A percentile compares a stretch with the other conserved stretches of the same genome.
These are phyloP conservation scores for Thalassaphorura encarpata DNA, from an alignment of 1,140 invertebrate genomes.

Conservation along the genomic window DNA sequence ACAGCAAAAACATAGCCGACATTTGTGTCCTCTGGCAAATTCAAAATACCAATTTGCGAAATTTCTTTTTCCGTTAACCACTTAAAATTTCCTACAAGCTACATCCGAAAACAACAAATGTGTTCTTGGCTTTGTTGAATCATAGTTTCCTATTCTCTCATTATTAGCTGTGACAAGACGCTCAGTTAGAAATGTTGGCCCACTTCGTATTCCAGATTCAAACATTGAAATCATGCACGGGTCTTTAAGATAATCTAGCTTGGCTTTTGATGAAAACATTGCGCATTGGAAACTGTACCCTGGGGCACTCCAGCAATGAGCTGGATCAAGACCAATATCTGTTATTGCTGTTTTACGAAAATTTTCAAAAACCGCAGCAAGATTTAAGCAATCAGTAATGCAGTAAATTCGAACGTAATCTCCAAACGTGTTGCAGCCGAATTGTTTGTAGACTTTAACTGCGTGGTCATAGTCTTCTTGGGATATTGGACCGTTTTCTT, in stretches of 20 bases:
- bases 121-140: no score
- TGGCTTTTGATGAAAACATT: not conserved
- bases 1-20: no score
- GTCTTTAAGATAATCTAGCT: conserved; percentile 42
- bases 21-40: no score
- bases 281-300: not conserved
- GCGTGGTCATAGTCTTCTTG: conserved; percentile 14
- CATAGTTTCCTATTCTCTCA: no score
- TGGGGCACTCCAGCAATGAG: not conserved
- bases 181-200: no score
- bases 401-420: conserved; percentile 33
- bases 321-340: conserved; percentile 33
- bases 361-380: conserved; percentile 33
- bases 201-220: conserved; percentile 33
- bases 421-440: conserved; percentile 20
- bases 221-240: conserved; percentile 39
- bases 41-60: no score
- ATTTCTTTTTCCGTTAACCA: no score
- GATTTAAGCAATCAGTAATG: conserved; percentile 26
- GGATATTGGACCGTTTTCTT: not conserved
- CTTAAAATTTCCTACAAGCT: no score
- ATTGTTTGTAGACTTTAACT: conserved; percentile 2
- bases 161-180: no score
- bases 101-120: no score
- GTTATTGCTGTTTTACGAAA: conserved; percentile 29